Conservation (phyloP, 2,888 invertebrate genomes). For the Steinernema scapterisci region DNA sequence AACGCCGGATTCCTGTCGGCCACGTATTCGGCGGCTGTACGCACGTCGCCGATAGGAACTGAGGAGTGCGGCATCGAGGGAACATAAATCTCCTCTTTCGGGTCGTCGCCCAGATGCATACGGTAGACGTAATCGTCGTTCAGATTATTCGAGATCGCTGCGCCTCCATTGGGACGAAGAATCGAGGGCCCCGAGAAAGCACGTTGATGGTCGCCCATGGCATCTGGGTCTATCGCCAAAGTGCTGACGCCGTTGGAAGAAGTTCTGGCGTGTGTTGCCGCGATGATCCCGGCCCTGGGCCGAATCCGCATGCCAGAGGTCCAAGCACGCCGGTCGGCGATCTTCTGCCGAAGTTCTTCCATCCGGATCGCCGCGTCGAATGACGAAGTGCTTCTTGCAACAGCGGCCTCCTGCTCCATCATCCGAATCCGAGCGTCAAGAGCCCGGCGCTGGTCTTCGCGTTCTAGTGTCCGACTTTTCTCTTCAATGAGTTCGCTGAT, state of each 20-base stretch:
- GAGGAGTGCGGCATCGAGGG: background rate
- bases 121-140: conserved; percentile 15
- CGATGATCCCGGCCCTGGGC: background rate
- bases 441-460: conserved; percentile 47
- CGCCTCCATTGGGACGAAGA: background rate
- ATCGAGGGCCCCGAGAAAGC: conserved; percentile 25
- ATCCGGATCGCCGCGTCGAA: conserved; percentile 40
- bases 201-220: conserved; percentile 18
- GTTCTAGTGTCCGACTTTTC: conserved; percentile 47
- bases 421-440: conserved; percentile 43
- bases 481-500: conserved; percentile 49
- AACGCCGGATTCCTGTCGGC: conserved; percentile 20
- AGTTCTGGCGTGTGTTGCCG: conserved; percentile 25
- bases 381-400: conserved; percentile 33
- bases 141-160: background rate
- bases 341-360: conserved; percentile 61
- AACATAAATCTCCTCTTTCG: background rate
- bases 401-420: conserved; percentile 42
- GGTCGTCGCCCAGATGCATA: conserved; percentile 9
- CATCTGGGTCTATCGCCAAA: conserved; percentile 12
- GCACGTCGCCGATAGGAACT: background rate
- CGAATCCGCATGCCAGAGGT: conserved; percentile 16
- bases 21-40: conserved; percentile 20
- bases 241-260: conserved; percentile 22
- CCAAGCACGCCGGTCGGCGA: conserved; percentile 51